phyloP scores from a whole-genome alignment of 2,888 invertebrate species.

The Nowickia ferox region DNA sequence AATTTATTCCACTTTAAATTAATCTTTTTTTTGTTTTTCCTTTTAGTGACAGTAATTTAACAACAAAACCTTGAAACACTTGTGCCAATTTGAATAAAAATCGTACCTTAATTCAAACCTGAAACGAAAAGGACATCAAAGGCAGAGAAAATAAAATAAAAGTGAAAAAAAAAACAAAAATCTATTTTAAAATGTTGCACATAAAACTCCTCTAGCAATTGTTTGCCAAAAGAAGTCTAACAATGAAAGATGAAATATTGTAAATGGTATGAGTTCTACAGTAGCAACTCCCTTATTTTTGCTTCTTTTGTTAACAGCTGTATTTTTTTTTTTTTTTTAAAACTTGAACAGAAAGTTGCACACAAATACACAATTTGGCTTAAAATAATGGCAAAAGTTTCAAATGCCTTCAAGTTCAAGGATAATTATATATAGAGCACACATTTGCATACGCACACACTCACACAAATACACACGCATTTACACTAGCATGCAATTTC shows the following conservation, averaged over 20 bases:
- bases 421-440: constrained; percentile 54
- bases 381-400: constrained; percentile 50
- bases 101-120: constrained; percentile 1
- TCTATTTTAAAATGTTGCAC: constrained; percentile 26
- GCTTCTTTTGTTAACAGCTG: constrained; percentile 11
- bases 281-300: constrained; percentile 27
- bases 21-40: neutral
- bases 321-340: neutral
- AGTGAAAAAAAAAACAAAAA: neutral
- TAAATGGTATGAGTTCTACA: neutral
- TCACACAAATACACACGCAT: neutral
- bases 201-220: constrained; percentile 8
- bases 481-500: neutral
- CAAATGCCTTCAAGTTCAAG: constrained; percentile 71
- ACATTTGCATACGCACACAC: neutral
- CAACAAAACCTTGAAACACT: constrained; percentile 24
- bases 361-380: constrained; percentile 9
- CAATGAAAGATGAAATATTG: constrained; percentile 18
- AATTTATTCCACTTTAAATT: constrained; percentile 25
- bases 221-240: constrained; percentile 18
- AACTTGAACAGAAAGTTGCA: constrained; percentile 14
- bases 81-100: neutral
- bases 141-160: neutral
- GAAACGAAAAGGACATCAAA: neutral
- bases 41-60: neutral